Base-by-base conservation (phyloP, 30 jellyfish, hydroid and myxozoan genomes). In the Euphysa ruthae region DNA sequence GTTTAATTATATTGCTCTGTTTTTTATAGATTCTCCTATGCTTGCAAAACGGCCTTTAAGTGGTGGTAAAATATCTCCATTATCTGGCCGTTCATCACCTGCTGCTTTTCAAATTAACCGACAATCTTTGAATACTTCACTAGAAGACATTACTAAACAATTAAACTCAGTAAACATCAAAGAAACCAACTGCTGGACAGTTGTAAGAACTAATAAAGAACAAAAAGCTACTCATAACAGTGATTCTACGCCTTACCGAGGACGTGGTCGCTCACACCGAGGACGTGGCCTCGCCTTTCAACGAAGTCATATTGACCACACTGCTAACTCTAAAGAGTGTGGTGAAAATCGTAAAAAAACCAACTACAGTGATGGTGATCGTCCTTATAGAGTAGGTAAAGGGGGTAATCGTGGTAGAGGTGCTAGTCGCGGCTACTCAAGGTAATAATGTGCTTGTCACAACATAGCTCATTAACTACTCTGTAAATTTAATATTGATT, bases 221-320 rank as follows among this genome's bases (percentile, higher is more conserved):
- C 20, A 14, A 7, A 61, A 61, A 35, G 26, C 12, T 61, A 65
- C 22, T n/a, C 25, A 43, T 22, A 2, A 24, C 28, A n/a, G 0
- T 15, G 24, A 16, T 65, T 26, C 23, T 15, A 28, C 46, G 18
- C 35, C 7, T 22, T 22, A 14, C 26, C 78, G 73, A 34, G 78
- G 78, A 4, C n/a, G 74, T 4, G 73, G 4, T 20, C 57, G 28
- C 42, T 1, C 0, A 15, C 10, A 55, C n/a, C 65, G 35, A 5
- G 35, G 74, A 65, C 26, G 65, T 8, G 52, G 52, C n/a, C 14
- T 12, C n/a, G 14, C 16, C 6, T 65, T 16, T 65, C 3, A 28
- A 34, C 46, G 78, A 35, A 65, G 78, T 65, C 73, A 65, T 14
- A 65, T 71, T 44, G 78, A 65, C 71, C 78, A 65, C 6, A 13